phyloP scores from a whole-genome alignment of 2,797 vertebrate genomes.

The Cuculus canorus region DNA sequence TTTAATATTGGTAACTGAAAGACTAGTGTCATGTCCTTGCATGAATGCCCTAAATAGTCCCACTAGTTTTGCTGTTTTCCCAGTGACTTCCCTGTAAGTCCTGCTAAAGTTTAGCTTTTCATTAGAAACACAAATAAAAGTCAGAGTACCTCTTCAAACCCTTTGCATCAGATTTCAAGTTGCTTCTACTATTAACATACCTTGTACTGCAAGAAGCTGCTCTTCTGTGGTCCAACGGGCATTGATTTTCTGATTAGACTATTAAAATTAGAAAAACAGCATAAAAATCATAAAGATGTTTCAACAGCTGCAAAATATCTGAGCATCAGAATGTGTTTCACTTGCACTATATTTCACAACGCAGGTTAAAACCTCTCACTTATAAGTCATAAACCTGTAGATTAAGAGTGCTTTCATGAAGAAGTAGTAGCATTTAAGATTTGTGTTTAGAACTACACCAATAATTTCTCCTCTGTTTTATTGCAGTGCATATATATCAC shows the following conservation, averaged over 20 bases:
- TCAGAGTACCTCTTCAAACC: not conserved
- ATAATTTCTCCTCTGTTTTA: not conserved
- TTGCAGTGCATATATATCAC: not conserved
- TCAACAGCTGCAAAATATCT: constrained; percentile 26
- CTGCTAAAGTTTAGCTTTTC: not conserved
- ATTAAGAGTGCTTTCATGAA: not conserved
- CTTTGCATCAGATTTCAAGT: constrained; percentile 20
- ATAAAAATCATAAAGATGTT: constrained; percentile 75
- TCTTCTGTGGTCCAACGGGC: constrained; percentile 99
- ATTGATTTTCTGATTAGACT: constrained; percentile 98
- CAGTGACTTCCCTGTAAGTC: not conserved
- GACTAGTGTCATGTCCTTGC: not conserved
- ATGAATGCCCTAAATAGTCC: not conserved
- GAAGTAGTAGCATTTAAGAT: not conserved
- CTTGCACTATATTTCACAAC: not conserved
- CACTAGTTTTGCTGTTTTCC: not conserved
- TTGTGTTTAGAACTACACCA: not conserved
- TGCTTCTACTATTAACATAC: constrained; percentile 78
- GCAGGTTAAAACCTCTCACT: not conserved
- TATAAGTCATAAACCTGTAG: not conserved
- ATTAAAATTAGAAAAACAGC: constrained; percentile 79
- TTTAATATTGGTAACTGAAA: not conserved
- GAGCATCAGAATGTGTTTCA: constrained; percentile 12
- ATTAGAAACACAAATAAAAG: not conserved
- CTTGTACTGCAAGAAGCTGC: constrained; percentile 98